Conservation (phyloP, 2,797 vertebrate genomes). For the Heteromormyrus szaboi region DNA sequence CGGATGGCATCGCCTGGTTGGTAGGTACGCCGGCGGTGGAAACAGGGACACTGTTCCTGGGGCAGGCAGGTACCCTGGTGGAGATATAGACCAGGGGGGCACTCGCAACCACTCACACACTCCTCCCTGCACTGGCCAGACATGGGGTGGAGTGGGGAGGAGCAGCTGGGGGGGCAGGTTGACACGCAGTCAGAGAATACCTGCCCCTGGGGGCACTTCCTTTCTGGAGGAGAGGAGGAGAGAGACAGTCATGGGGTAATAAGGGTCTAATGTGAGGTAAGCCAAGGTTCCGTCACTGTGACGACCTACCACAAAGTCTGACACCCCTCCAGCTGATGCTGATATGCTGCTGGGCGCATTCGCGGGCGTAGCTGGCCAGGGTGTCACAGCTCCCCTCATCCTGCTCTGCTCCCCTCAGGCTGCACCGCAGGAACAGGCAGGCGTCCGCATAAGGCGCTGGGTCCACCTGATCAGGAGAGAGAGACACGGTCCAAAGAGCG, state of each 20-base stretch:
- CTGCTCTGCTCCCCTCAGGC: conserved; percentile 25
- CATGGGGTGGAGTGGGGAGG: conserved; percentile 37
- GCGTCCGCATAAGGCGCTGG: conserved; percentile 67
- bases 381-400: conserved; percentile 64
- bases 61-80: conserved; percentile 63
- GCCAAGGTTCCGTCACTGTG: not conserved
- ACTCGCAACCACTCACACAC: conserved; percentile 80
- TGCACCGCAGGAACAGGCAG: conserved; percentile 73
- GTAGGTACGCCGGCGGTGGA: conserved; percentile 65
- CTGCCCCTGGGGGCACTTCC: conserved; percentile 61
- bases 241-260: not conserved
- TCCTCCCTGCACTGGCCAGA: conserved; percentile 64
- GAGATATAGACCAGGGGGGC: conserved; percentile 61
- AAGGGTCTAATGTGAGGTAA: not conserved
- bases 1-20: conserved; percentile 61
- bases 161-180: conserved; percentile 73
- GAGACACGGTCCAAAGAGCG: not conserved
- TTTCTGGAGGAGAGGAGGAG: conserved; percentile 52
- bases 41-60: conserved; percentile 70
- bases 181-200: conserved; percentile 78
- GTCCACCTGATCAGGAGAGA: conserved; percentile 58
- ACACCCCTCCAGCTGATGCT: conserved; percentile 65
- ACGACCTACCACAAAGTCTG: conserved; percentile 66
- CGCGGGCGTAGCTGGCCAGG: conserved; percentile 71
- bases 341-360: conserved; percentile 67